These are phyloP conservation scores for Eulemur rubriventer DNA, from an alignment of 2,797 vertebrate genomes.

Conservation along the genomic window DNA sequence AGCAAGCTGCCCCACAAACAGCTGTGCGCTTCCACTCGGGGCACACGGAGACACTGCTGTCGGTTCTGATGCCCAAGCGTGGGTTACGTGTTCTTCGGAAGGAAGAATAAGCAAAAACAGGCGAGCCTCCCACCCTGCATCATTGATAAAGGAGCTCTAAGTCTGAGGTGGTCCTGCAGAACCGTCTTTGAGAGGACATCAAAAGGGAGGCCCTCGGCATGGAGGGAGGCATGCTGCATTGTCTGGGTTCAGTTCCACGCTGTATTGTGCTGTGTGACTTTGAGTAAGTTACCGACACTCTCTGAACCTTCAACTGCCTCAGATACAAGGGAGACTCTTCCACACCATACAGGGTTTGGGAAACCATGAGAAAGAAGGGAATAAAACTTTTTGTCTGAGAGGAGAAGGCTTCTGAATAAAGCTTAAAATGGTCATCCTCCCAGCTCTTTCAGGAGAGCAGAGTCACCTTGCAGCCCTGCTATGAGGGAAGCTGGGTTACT, in stretches of 20 bases:
- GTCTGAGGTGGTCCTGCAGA: neutral
- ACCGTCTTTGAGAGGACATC: neutral
- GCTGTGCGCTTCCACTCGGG: neutral
- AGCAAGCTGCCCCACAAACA: neutral
- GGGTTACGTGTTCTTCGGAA: neutral
- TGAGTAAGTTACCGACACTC: neutral
- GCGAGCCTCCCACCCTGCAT: neutral
- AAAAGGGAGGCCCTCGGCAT: neutral
- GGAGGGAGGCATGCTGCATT: neutral
- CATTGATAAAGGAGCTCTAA: neutral
- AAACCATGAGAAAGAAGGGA: neutral
- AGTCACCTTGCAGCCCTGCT: neutral
- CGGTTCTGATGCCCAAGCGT: neutral
- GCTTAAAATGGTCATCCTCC: neutral
- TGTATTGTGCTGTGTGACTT: neutral
- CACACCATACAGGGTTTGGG: too few relatives aligned
- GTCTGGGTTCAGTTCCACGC: fast-evolving
- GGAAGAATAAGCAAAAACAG: neutral
- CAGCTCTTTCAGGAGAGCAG: neutral
- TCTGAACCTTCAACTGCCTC: neutral
- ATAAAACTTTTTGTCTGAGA: neutral
- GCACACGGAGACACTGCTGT: fast-evolving
- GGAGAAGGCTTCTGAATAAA: neutral
- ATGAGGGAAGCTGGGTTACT: neutral
- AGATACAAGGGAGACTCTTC: neutral